A percentile compares a stretch with the other conserved stretches of the same genome.
phyloP scores from a whole-genome alignment of 2,888 invertebrate genomes.

The Orchesellides sinensis region DNA sequence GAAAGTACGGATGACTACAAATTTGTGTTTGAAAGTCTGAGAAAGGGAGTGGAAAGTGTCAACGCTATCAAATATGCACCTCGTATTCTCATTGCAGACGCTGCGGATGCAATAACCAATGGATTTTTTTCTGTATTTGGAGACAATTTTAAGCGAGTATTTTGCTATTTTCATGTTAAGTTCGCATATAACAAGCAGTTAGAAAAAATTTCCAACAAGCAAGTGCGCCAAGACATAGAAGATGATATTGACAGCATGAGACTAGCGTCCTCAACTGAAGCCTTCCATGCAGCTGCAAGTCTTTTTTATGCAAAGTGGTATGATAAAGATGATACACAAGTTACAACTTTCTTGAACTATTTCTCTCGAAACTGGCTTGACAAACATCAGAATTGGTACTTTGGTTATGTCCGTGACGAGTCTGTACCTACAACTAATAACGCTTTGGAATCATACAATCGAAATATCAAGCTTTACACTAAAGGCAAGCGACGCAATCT shows the following conservation, averaged over 20 bases:
- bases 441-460: neutral
- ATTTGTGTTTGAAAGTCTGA: neutral
- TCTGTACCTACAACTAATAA: neutral
- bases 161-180: neutral
- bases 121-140: neutral
- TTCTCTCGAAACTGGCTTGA: neutral
- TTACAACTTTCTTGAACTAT: neutral
- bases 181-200: neutral
- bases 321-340: too few species aligned
- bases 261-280: neutral
- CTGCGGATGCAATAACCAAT: neutral
- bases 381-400: neutral
- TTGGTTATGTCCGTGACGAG: neutral
- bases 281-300: neutral
- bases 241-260: neutral
- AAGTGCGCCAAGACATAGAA: neutral
- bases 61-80: too few species aligned
- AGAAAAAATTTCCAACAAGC: neutral
- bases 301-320: neutral
- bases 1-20: constrained; percentile 33
- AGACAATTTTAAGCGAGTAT: neutral
- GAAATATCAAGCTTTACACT: neutral
- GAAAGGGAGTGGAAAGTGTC: neutral
- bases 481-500: neutral
- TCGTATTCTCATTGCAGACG: neutral